Evolutionary conservation across 2,797 vertebrate genomes (phyloP), one percentile per base, ranked within the genome.

Genomic region (Aplochiton taeniatus): DNA sequence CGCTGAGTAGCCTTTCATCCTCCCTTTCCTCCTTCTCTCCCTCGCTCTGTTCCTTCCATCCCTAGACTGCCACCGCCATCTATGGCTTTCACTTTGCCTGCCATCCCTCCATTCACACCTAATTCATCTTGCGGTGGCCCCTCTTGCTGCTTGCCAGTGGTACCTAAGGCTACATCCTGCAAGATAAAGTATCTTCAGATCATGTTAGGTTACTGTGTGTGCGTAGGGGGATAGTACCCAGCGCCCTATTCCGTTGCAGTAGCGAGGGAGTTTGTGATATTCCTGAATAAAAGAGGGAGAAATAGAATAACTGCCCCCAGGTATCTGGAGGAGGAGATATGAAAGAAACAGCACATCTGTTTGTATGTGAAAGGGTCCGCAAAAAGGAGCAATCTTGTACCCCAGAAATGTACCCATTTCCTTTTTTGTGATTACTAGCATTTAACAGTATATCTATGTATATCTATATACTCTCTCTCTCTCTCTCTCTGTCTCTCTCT

Each of bases 1-100:
- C 78, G 85, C 76, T 87, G 86, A 92, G 88, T 86, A 89, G 88
- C 89, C 89, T 92, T 93, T 91, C 91, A 92, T 91, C 87, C 89
- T 61, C 42, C 58, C 50, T 49, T 41, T 8, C 48, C 47, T 31
- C 61, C 76, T 43, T 43, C 14, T 65, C 56, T 58, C 45, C 14
- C 17, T 17, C 47, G 49, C 17, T 42, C 50, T 49, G 42, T 45
- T 31, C 53, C 17, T 50, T 52, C 46, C 52, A 18, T 53, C 65
- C 91, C 89, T 89, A 88, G 90, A 89, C 89, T 89, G 88, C 88
- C 56, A 68, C 92, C 86, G 82, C 31, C 82, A 74, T 84, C 68
- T 87, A 85, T 81, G 59, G 58, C 65, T 87, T 89, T 88, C 84
- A 73, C 84, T 86, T 86, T 82, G 89, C 92, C 88, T 82, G 77